phyloP scores from a whole-genome alignment of 2,113 vertebrate genomes.

The Triplophysa tibetana region DNA sequence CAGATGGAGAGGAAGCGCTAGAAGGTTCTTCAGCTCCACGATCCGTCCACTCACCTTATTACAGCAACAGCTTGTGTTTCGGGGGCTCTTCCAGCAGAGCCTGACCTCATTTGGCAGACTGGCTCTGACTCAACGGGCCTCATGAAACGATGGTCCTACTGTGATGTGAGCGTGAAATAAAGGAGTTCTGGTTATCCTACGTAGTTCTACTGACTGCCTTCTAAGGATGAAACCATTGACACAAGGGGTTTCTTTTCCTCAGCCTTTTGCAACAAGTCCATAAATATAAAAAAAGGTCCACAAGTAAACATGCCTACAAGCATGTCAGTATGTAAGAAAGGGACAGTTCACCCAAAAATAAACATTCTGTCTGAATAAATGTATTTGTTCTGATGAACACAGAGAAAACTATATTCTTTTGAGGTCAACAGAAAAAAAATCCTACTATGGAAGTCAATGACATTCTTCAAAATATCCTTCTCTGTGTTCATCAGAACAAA shows the following conservation, averaged over 20 bases:
- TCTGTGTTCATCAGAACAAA: too few species aligned
- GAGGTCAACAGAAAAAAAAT: too few species aligned
- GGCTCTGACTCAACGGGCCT: slow-evolving; percentile 50
- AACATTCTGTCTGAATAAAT: too few species aligned
- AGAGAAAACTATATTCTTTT: too few species aligned
- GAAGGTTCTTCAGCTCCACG: slow-evolving; percentile 52
- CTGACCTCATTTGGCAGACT: slow-evolving; percentile 56
- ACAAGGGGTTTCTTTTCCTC: not conserved
- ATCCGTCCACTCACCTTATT: slow-evolving; percentile 53
- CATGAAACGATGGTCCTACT: slow-evolving; percentile 48
- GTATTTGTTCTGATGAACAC: too few species aligned
- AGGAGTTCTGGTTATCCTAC: slow-evolving; percentile 47
- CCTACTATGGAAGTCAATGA: too few species aligned
- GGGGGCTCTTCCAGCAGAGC: slow-evolving; percentile 51
- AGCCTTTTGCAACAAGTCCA: not conserved
- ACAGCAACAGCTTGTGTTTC: slow-evolving; percentile 57
- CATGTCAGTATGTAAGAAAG: not conserved
- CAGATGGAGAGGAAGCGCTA: slow-evolving; percentile 51
- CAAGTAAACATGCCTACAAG: not conserved
- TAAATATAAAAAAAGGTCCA: not conserved
- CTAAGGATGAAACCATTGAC: not conserved
- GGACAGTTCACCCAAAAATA: too few species aligned
- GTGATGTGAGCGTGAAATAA: slow-evolving; percentile 47
- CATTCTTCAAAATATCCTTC: too few species aligned
- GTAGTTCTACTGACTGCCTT: slow-evolving; percentile 32